Conservation (phyloP, 2,113 vertebrate species). For the Colinus virginianus region DNA sequence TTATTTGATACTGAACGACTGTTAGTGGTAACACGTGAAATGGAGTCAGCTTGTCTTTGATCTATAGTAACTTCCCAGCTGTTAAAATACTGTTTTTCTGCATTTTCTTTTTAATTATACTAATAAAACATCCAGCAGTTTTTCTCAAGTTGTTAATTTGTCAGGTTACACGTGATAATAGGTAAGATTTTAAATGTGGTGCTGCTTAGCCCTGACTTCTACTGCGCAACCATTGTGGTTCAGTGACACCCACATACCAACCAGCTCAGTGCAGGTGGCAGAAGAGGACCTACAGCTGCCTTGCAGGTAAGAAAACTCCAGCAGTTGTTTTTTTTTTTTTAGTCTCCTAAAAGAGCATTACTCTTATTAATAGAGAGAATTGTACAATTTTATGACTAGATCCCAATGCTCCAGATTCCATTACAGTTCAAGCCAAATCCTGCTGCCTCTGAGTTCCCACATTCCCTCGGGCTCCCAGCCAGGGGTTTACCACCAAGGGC, state of each 20-base stretch:
- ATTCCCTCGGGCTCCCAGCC: background rate
- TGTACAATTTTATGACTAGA: background rate
- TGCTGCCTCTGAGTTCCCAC: background rate
- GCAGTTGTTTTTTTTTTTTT: background rate
- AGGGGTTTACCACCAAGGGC: accelerated
- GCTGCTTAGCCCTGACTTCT: background rate
- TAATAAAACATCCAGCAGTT: background rate
- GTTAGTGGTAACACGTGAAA: background rate
- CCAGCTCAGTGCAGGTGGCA: background rate
- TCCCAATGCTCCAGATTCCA: background rate
- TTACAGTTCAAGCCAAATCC: background rate
- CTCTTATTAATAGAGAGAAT: too few relatives aligned
- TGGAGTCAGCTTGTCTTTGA: background rate
- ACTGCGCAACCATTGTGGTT: background rate
- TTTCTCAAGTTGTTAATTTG: background rate
- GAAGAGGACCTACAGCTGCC: background rate
- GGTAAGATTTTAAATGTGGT: background rate
- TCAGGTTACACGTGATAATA: background rate
- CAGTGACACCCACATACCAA: accelerated
- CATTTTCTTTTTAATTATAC: background rate
- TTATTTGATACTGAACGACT: accelerated
- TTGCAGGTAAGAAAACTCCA: background rate
- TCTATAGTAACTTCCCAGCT: background rate
- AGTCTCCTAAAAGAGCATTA: background rate
- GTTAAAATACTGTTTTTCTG: background rate